Conservation (phyloP, 2,113 vertebrate genomes). For the Kryptolebias marmoratus region DNA sequence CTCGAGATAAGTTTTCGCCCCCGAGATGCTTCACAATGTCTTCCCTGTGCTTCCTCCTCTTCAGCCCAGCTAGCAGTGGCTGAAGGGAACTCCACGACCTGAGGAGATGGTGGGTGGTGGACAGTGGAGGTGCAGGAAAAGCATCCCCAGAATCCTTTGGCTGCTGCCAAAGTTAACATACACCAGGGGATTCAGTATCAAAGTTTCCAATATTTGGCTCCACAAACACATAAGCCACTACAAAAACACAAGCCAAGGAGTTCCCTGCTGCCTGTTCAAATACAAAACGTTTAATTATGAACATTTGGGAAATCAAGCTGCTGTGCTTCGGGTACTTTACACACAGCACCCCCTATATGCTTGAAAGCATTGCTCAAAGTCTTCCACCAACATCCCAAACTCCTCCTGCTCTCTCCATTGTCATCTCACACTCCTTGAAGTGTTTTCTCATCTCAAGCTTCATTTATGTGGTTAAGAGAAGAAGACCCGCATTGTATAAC, state of each 20-base stretch:
- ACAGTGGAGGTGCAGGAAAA: constrained; percentile 82
- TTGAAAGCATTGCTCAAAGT: constrained; percentile 80
- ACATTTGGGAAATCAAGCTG: constrained; percentile 91
- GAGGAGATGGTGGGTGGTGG: constrained; percentile 78
- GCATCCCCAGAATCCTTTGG: constrained; percentile 89
- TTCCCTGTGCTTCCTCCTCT: constrained; percentile 82
- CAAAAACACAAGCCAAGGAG: constrained; percentile 90
- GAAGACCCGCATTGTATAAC: background rate
- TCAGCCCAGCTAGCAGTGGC: constrained; percentile 80
- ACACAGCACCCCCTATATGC: constrained; percentile 78
- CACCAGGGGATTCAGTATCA: constrained; percentile 94
- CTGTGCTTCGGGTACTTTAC: constrained; percentile 82
- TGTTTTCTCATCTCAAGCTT: constrained; percentile 50
- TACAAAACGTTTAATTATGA: constrained; percentile 95
- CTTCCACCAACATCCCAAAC: constrained; percentile 75
- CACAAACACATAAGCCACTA: constrained; percentile 91
- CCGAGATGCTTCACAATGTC: constrained; percentile 85
- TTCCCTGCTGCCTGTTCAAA: constrained; percentile 92
- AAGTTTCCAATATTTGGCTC: constrained; percentile 95
- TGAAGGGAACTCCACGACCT: constrained; percentile 79
- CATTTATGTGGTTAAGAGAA: constrained; percentile 28
- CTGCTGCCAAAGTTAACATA: constrained; percentile 96
- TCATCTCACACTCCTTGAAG: constrained; percentile 44
- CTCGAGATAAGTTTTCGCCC: constrained; percentile 89
- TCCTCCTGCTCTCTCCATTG: constrained; percentile 42